Evolutionary conservation across 2,888 invertebrate genomes (phyloP), one percentile per base, ranked within the genome.

Genomic region (Ctena decussata): DNA sequence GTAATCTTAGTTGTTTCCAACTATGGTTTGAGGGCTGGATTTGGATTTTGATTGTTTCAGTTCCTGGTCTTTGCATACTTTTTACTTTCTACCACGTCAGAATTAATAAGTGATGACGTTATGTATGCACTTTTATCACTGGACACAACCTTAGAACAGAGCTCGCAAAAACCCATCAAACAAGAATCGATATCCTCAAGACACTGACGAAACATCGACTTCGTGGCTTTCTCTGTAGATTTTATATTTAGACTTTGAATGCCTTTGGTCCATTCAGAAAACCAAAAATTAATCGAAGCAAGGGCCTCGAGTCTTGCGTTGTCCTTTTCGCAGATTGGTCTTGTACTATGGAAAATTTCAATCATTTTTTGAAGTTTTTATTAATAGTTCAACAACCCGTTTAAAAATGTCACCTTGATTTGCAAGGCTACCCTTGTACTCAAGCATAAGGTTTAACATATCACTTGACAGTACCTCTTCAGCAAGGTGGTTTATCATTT

Each of bases 401-500:
- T 77, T 91, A 37, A 70, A n/a, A n/a, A 78, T 60, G n/a, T 24
- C 27, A n/a, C 85, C 83, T 27, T 82, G 65, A 74, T 79, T 79
- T 6, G 44, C 82, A 35, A 85, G 71, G 37, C 41, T 75, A 12
- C 57, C 76, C 76, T 74, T 30, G 24, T 69, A 73, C 39, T 49
- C 79, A 44, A 12, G 79, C 80, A 91, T 84, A 0, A 91, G 73
- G 69, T 89, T 77, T 0, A 89, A 71, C 86, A 90, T 88, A 21
- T 90, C 82, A 11, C 8, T 32, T 35, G 85, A 73, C 5, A 90
- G 72, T 1, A 88, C 88, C 39, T 90, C 88, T 53, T 88, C 88
- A 12, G 88, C 89, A 18, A 89, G 49, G 41, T 86, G 85, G 44
- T 89, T 90, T 21, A 87, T 78, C 89, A 89, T 86, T 70, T 87